Percentiles rank a stretch among this genome's conserved stretches.
phyloP scores from a whole-genome alignment of 2,888 invertebrate species.

The Brachylomia viminalis region DNA sequence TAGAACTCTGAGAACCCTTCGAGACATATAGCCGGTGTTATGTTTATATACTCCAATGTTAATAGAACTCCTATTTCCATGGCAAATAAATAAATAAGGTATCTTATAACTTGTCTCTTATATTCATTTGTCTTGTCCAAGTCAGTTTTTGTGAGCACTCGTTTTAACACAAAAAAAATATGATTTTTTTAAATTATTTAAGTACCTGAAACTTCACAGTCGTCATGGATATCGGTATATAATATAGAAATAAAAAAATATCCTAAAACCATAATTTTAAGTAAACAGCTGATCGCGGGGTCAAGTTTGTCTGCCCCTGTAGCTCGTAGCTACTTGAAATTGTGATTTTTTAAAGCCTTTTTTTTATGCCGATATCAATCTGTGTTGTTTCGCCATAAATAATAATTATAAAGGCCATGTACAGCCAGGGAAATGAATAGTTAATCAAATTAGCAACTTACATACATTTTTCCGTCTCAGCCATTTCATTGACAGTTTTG shows the following conservation, averaged over 20 bases:
- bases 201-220: not conserved
- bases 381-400: not conserved
- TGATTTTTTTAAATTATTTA: not conserved
- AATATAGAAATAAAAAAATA: not conserved
- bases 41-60: not conserved
- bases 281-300: too few species aligned
- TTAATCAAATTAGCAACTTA: too few species aligned
- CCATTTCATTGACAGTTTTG: too few species aligned
- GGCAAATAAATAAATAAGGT: not conserved
- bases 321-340: too few species aligned
- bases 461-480: too few species aligned
- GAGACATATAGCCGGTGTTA: not conserved
- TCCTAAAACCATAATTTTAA: not conserved
- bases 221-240: not conserved
- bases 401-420: too few species aligned
- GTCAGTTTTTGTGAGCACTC: slow-evolving; percentile 30
- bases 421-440: too few species aligned
- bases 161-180: not conserved
- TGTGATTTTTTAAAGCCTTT: too few species aligned
- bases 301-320: too few species aligned
- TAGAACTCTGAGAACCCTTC: too few species aligned
- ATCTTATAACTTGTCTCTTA: not conserved
- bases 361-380: not conserved
- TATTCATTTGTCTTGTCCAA: slow-evolving; percentile 28
- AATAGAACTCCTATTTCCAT: not conserved